These are phyloP conservation scores for Rynchops niger DNA, from an alignment of 2,113 vertebrate genomes.

Conservation along the genomic window DNA sequence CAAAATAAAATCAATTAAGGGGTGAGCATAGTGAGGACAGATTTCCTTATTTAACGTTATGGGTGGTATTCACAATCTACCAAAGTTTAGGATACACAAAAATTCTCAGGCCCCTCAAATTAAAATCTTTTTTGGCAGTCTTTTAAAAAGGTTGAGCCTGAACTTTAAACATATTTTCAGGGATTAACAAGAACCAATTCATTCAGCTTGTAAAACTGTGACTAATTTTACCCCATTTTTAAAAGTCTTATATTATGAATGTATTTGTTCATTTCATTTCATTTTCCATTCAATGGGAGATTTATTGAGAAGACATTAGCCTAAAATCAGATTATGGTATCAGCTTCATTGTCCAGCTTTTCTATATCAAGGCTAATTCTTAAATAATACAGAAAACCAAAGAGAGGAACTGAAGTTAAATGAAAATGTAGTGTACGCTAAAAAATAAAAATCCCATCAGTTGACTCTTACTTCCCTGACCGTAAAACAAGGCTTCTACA, in stretches of 20 bases:
- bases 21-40: background rate
- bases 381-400: background rate
- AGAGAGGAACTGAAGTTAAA: background rate
- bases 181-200: background rate
- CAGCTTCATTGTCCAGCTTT: background rate
- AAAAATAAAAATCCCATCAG: background rate
- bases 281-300: background rate
- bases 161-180: background rate
- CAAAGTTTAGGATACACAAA: background rate
- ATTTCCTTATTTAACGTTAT: background rate
- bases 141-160: background rate
- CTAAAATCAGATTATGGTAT: background rate
- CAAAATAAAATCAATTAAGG: background rate
- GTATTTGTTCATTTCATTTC: background rate
- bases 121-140: background rate
- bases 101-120: background rate
- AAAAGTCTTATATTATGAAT: background rate
- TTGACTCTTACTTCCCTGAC: background rate
- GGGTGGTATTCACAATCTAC: background rate
- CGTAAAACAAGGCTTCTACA: background rate
- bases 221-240: background rate
- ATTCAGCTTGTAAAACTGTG: background rate
- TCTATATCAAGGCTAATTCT: background rate
- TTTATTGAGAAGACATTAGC: background rate
- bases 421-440: background rate